Evolutionary conservation across 2,888 invertebrate species (phyloP), one percentile per base, ranked within the genome.

Genomic region (Adelphocoris suturalis): DNA sequence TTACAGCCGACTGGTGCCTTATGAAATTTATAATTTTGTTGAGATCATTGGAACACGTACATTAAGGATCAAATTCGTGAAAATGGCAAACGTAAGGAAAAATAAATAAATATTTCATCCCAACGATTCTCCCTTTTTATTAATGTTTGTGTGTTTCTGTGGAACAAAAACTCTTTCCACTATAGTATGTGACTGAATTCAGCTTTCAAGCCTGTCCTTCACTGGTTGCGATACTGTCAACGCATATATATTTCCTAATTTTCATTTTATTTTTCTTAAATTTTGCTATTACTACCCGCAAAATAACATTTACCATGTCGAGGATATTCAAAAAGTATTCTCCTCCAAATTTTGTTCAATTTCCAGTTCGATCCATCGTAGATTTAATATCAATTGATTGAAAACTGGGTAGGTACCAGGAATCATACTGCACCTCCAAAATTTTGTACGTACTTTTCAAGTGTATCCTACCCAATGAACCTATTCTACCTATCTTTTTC

Each of bases 1-100:
- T 88, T 88, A 75, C 88, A 88, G 88, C 88, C 76, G 57, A 61
- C 85, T 80, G 88, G 88, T 88, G 88, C 88, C 88, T 88, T 88
- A 88, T 88, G 88, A 88, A 88, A 88, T 76, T 88, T 78, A 78
- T 76, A 78, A 55, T 27, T 88, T 88, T 78, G 52, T 88, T 88
- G 88, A 88, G 88, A 76, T 80, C 88, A 68, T 88, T 88, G 88
- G 88, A 88, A 88, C 88, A 76, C 88, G 88, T 85, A 57, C 85
- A 7, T 88, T 88, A 88, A 76, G 88, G 78, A 88, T 37, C 88
- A 78, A 88, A 80, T 78, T 88, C 88, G 78, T 78, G 78, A 88
- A 52, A 52, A 88, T 68, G 68, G 19, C 68, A 88, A 88, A 88
- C 88, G 88, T 88, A 88, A 88, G 88, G 52, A 80, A 16, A 37